Base-by-base conservation (phyloP, 2,113 vertebrate species). In the Rhinogobius similis region DNA sequence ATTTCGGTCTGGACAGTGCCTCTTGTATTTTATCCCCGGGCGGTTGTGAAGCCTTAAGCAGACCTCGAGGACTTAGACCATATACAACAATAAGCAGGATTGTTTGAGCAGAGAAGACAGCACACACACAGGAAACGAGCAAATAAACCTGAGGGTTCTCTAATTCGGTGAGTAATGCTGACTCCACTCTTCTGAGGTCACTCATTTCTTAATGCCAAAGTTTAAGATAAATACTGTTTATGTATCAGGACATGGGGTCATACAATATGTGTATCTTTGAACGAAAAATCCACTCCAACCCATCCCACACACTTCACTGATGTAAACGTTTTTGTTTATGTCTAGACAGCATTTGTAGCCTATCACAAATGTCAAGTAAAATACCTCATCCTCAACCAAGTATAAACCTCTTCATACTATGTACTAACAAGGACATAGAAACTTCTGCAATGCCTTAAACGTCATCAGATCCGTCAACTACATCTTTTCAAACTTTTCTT, bases 61-160 rank as follows among this genome's bases (percentile, higher is more conserved):
- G 82, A 72, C 48, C 65, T n/a, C 58, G 27, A 0, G 81, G 78
- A 68, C 72, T 84, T 81, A 72, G 14, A 4, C 29, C 80, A 83
- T 88, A 80, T 69, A 85, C 82, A 79, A 80, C 70, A 72, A 79
- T 77, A 65, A 78, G 38, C 63, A 68, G 43, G 86, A 77, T 67
- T 23, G 27, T 82, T 73, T 68, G 75, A 62, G 79, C 62, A 73
- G 16, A 44, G 56, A n/a, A 41, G 36, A 41, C 58, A 61, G 58
- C 58, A 67, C 53, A 53, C 21, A 52, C 59, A 41, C 65, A 66
- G 70, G 52, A 73, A 73, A 73, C 36, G 21, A 29, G 63, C 73
- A 64, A 36, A 59, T 59, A 29, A 66, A 62, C 48, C 52, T 75
- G 71, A 23, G 58, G 29, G 38, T 63, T 74, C 72, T 76, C 53